A percentile compares a stretch with the other conserved stretches of the same genome.
Evolutionary conservation across 1,140 invertebrate species (phyloP).

Genomic region (Drosophila sp.): DNA sequence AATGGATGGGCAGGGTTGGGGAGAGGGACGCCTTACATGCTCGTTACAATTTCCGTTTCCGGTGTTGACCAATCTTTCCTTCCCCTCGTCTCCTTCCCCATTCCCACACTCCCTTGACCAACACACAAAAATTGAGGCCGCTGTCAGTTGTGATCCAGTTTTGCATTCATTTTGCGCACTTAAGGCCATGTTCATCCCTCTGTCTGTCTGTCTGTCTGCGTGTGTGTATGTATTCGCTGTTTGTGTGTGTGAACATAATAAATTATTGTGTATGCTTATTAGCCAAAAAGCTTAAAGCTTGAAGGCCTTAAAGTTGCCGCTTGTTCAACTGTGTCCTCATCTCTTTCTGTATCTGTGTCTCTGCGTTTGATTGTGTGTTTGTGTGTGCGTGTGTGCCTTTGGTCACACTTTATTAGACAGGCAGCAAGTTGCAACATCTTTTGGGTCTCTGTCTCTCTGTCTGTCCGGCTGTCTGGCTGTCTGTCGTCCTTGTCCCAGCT

Average conservation of each 20-base stretch:
- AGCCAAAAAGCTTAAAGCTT: slow-evolving; percentile 62
- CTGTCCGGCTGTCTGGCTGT: background rate
- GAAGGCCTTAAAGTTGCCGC: slow-evolving; percentile 46
- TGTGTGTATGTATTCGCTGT: too few species aligned
- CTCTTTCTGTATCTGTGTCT: background rate
- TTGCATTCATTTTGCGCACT: slow-evolving; percentile 56
- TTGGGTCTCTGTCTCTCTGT: slow-evolving; percentile 21
- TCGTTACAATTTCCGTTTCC: slow-evolving; percentile 68
- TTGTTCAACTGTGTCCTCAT: background rate
- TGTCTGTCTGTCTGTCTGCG: slow-evolving; percentile 25
- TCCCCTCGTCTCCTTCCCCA: background rate
- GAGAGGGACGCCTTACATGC: slow-evolving; percentile 43
- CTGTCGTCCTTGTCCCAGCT: slow-evolving; percentile 56
- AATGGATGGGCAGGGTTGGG: background rate
- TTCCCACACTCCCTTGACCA: background rate
- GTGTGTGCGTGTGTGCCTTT: slow-evolving; percentile 10
- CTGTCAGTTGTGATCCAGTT: slow-evolving; percentile 53
- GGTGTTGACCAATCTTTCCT: slow-evolving; percentile 9
- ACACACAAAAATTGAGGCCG: slow-evolving; percentile 30
- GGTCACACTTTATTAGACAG: slow-evolving; percentile 48
- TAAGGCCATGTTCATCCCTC: slow-evolving; percentile 29
- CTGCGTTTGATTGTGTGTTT: slow-evolving; percentile 1
- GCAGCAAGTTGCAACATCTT: slow-evolving; percentile 46
- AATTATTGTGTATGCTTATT: slow-evolving; percentile 66
- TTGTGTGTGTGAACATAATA: slow-evolving; percentile 51